Conservation (phyloP, 2,113 vertebrate genomes). For the Serinus canaria region DNA sequence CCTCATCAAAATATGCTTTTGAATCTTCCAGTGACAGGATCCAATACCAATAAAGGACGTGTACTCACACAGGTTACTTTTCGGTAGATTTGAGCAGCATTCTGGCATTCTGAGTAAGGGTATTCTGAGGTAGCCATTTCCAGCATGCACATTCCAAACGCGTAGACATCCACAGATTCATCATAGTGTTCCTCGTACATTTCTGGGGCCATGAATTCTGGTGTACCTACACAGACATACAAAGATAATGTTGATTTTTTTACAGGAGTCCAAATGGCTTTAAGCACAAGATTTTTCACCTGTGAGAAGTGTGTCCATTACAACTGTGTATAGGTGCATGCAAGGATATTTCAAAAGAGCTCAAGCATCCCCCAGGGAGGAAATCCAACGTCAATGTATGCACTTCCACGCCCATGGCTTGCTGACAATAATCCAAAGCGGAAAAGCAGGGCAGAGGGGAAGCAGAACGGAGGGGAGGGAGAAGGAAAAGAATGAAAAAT, state of each 20-base stretch:
- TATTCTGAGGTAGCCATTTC: slow-evolving; percentile 99
- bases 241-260: background rate
- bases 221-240: slow-evolving; percentile 80
- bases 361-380: background rate
- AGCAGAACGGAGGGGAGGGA: fast-evolving
- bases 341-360: background rate
- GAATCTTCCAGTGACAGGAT: background rate
- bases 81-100: slow-evolving; percentile 97
- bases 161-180: slow-evolving; percentile 94
- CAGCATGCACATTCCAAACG: slow-evolving; percentile 99
- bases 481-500: background rate
- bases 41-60: fast-evolving
- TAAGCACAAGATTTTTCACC: background rate
- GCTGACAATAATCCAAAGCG: background rate
- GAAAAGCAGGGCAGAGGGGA: background rate
- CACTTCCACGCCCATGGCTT: background rate
- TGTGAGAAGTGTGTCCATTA: background rate
- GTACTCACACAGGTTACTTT: slow-evolving; percentile 98
- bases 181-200: slow-evolving; percentile 99
- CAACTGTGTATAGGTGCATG: fast-evolving
- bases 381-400: background rate
- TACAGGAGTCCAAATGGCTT: background rate
- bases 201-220: slow-evolving; percentile 98
- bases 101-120: slow-evolving; percentile 98
- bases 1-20: fast-evolving